Base-by-base conservation (phyloP, 2,113 vertebrate species). In the Hydrolagus affinis region DNA sequence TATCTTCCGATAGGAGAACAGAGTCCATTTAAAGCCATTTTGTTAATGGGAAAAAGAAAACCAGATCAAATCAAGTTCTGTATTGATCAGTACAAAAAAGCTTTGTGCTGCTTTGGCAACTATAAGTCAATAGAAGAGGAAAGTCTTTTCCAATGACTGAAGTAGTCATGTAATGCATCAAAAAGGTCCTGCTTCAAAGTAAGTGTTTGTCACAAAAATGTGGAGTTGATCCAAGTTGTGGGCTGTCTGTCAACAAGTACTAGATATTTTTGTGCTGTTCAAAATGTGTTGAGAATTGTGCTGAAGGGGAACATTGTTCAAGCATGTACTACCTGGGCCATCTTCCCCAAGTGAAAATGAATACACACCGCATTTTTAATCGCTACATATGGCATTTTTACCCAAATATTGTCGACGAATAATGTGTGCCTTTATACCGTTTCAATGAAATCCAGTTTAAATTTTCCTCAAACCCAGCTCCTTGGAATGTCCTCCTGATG, bases 61-160 rank as follows among this genome's bases (percentile, higher is more conserved):
- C 62, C 87, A 87, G 87, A 89, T 85, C 78, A 88, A 72, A 87
- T 90, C 88, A 90, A 89, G 78, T 6, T 64, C 85, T 88, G 90
- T 90, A 89, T 89, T 89, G 88, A 89, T 91, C 89, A 90, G 86
- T 89, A 87, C 87, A 89, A 87, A 90, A 76, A 8, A 62, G 88
- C 14, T 85, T 89, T 12, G 14, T 77, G 23, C 70, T 86, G 85
- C 23, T 89, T 89, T 89, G 89, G 86, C 88, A 89, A 86, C 86
- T 90, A 70, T 30, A 78, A 62, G 15, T 87, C 85, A 59, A 74
- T 44, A 85, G 85, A 80, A 89, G 89, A 90, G 86, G 91, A 91
- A 87, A 17, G 1, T 10, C 88, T 90, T 92, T 92, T 90, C 87
- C 91, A 86, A 88, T 85, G 70, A 83, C 78, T 6, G 59, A 86